A percentile compares a stretch with the other conserved stretches of the same genome.
These are phyloP conservation scores for Petaurus breviceps DNA, from an alignment of 2,113 vertebrate species.

Conservation along the genomic window DNA sequence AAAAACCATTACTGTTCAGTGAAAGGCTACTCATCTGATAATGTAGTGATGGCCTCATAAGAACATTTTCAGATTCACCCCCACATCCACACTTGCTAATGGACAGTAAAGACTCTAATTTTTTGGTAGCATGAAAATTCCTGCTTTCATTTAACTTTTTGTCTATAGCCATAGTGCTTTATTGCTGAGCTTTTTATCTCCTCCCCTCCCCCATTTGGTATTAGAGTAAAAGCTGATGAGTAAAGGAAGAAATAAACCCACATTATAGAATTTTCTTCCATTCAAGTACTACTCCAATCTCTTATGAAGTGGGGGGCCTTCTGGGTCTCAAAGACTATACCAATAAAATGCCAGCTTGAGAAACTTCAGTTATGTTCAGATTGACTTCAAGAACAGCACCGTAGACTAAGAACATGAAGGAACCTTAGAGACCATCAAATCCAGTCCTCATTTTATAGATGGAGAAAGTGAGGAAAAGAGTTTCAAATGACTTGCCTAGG, in stretches of 20 bases:
- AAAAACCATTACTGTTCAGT: neutral
- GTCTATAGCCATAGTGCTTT: neutral
- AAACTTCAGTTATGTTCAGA: neutral
- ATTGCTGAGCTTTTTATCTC: neutral
- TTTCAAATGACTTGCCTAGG: neutral
- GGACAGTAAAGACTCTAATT: neutral
- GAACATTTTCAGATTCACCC: neutral
- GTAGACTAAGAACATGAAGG: neutral
- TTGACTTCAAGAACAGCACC: neutral
- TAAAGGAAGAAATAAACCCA: neutral
- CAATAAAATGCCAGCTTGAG: neutral
- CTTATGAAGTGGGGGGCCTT: neutral
- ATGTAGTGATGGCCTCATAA: neutral
- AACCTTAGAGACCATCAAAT: neutral
- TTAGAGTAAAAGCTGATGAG: neutral
- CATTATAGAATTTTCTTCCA: neutral
- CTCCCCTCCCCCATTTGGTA: neutral
- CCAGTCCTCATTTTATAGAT: neutral
- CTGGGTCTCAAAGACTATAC: neutral
- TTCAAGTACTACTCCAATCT: neutral
- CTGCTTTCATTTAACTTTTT: neutral
- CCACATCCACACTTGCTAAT: neutral
- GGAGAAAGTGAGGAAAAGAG: neutral
- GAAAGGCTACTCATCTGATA: neutral
- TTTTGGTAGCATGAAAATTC: neutral